Conservation (phyloP, 1,140 invertebrate genomes). For the Aphelenchoides fujianensis region DNA sequence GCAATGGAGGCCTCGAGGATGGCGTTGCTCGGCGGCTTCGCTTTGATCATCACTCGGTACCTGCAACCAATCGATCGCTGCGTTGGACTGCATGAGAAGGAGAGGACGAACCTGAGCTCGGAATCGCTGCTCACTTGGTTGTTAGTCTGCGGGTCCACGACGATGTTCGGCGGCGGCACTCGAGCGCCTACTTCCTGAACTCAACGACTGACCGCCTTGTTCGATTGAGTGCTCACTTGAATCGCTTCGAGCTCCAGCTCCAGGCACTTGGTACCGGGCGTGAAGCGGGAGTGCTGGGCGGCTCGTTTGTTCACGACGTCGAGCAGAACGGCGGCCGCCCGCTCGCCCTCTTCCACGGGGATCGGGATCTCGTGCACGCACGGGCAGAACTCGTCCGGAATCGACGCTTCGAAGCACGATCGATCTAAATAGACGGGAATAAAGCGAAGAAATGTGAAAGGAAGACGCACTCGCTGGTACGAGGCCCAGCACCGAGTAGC, state of each 20-base stretch:
- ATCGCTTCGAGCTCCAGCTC: constrained; percentile 7
- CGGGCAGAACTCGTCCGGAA: constrained; percentile 64
- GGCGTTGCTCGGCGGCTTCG: constrained; percentile 36
- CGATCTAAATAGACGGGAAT: constrained; percentile 53
- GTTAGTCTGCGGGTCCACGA: constrained; percentile 33
- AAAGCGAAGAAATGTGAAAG: neutral
- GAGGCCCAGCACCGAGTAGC: constrained; percentile 50
- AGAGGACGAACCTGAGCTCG: constrained; percentile 10
- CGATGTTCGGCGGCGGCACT: constrained; percentile 38
- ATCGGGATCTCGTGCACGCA: constrained; percentile 56
- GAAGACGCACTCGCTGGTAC: constrained; percentile 46
- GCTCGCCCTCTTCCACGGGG: constrained; percentile 14
- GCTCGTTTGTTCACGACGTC: neutral
- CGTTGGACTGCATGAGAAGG: neutral
- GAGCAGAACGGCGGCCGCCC: constrained; percentile 52
- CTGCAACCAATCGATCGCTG: constrained; percentile 17
- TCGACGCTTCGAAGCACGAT: constrained; percentile 61
- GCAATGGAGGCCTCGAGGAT: constrained; percentile 37
- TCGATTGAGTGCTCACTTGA: neutral
- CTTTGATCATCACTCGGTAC: constrained; percentile 39
- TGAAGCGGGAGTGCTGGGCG: neutral
- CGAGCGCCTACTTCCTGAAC: constrained; percentile 22
- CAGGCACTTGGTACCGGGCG: neutral
- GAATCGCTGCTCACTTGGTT: neutral
- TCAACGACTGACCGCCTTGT: too few species aligned